Conservation (phyloP, 2,797 vertebrate genomes). For the Eremophila alpestris region DNA sequence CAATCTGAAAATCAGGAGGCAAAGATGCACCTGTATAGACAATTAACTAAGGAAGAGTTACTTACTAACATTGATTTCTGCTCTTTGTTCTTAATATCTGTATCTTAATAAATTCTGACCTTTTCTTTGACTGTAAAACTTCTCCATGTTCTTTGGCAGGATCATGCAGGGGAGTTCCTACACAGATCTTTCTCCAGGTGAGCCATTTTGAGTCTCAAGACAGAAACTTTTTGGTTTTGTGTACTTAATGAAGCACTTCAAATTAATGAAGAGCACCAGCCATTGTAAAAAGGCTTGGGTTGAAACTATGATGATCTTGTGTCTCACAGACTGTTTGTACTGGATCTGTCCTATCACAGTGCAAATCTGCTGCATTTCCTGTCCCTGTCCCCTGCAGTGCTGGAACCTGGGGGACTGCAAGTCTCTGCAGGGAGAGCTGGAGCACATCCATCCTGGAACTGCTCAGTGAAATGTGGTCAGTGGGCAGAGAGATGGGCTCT, state of each 20-base stretch:
- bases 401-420: not conserved
- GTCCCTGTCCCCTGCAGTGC: fast-evolving
- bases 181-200: not conserved
- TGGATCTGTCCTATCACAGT: not conserved
- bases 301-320: not conserved
- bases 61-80: not conserved
- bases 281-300: not conserved
- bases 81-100: not conserved
- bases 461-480: not conserved
- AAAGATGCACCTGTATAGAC: not conserved
- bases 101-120: not conserved
- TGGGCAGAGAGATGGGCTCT: not conserved
- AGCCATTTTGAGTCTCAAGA: not conserved
- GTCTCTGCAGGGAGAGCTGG: not conserved
- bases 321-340: not conserved
- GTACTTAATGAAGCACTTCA: not conserved
- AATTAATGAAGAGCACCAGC: not conserved
- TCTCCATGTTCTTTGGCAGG: not conserved
- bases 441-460: not conserved
- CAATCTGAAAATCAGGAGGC: not conserved
- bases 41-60: not conserved
- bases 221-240: not conserved
- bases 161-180: not conserved
- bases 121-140: not conserved
- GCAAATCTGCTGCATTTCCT: not conserved